Conservation (phyloP, 2,113 vertebrate genomes). For the Chrysochloris asiatica region DNA sequence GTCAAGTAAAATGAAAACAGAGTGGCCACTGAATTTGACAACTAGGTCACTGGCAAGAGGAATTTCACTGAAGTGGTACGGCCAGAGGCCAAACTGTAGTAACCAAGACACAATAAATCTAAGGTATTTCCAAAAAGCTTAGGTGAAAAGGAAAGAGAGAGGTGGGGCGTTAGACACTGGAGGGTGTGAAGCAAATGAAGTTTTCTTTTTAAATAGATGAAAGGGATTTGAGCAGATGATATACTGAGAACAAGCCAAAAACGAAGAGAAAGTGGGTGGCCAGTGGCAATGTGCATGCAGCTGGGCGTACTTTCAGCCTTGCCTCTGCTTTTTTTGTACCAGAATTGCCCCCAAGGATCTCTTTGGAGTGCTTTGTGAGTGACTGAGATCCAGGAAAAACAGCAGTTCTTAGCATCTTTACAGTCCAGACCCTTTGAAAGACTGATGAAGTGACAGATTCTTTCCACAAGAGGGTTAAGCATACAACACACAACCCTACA, state of each 20-base stretch:
- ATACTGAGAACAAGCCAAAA: background rate
- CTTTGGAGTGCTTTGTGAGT: background rate
- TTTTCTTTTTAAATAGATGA: constrained; percentile 11
- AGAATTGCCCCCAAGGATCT: background rate
- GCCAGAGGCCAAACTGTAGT: constrained; percentile 39
- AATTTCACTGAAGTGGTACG: background rate
- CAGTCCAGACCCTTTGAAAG: background rate
- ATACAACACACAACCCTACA: background rate
- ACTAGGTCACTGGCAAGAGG: constrained; percentile 58
- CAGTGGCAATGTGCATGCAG: background rate
- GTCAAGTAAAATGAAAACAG: background rate
- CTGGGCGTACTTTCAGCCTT: background rate
- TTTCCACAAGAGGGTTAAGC: background rate
- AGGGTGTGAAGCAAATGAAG: background rate
- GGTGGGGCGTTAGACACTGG: background rate
- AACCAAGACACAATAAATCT: background rate
- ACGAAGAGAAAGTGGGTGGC: background rate
- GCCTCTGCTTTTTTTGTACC: background rate
- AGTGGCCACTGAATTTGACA: constrained; percentile 46
- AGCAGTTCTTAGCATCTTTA: background rate
- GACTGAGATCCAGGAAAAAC: background rate
- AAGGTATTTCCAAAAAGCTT: background rate
- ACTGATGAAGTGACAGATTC: background rate
- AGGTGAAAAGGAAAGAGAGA: background rate
- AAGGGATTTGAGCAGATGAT: background rate